Evolutionary conservation across 2,888 invertebrate species (phyloP).

Genomic region (Andricus quercusramuli): DNA sequence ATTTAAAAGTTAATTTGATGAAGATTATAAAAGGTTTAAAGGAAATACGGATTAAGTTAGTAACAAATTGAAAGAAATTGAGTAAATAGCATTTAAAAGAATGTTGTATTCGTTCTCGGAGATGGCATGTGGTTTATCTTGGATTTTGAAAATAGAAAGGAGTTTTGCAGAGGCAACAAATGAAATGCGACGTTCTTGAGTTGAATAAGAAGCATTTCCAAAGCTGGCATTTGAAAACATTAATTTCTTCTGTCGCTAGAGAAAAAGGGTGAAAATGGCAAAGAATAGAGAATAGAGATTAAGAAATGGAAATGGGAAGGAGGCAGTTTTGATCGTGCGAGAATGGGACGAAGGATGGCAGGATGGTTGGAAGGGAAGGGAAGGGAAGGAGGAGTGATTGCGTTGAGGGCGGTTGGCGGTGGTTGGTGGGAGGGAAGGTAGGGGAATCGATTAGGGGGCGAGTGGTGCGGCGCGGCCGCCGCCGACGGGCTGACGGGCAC

Average conservation of each 20-base stretch:
- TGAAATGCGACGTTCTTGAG: not conserved
- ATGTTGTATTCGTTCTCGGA: too few relatives aligned
- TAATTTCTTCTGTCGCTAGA: slow-evolving; percentile 13
- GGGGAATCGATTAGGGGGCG: slow-evolving; percentile 73
- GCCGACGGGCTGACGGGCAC: slow-evolving; percentile 68
- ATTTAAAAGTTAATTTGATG: too few relatives aligned
- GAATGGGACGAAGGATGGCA: slow-evolving; percentile 1
- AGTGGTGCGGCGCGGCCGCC: slow-evolving; percentile 77
- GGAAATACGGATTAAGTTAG: too few relatives aligned
- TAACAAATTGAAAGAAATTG: too few relatives aligned
- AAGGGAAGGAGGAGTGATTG: slow-evolving; percentile 45
- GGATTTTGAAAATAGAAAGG: not conserved
- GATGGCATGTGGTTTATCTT: not conserved
- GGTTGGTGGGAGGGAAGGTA: slow-evolving; percentile 57
- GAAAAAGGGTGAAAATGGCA: slow-evolving; percentile 42
- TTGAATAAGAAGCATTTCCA: slow-evolving; percentile 13
- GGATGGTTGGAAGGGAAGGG: not conserved
- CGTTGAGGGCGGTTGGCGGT: slow-evolving; percentile 54
- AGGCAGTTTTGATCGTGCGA: slow-evolving; percentile 13
- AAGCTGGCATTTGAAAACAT: slow-evolving; percentile 18
- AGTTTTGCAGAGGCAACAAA: not conserved
- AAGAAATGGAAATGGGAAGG: slow-evolving; percentile 41
- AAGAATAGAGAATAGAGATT: slow-evolving; percentile 45
- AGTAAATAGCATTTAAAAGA: too few relatives aligned
- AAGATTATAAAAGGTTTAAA: too few relatives aligned